Evolutionary conservation across 2,113 vertebrate species (phyloP).

Genomic region (Cyprinodon variegatus): DNA sequence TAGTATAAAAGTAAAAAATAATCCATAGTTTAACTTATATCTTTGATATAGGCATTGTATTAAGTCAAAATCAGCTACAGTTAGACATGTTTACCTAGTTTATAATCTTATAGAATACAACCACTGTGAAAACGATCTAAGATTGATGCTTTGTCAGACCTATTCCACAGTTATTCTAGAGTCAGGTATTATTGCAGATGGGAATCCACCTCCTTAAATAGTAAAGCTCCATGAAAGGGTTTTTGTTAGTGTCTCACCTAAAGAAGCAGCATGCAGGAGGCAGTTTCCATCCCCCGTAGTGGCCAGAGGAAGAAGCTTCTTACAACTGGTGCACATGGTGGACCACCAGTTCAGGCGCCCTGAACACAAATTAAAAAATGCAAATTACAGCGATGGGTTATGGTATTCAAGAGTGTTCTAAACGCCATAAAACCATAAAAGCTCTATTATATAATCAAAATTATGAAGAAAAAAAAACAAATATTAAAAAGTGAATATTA

Average conservation of each 20-base stretch:
- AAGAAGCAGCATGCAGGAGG: slow-evolving; percentile 94
- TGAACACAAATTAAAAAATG: slow-evolving; percentile 60
- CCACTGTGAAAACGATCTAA: background rate
- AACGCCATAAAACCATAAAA: background rate
- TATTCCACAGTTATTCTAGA: background rate
- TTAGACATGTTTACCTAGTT: background rate
- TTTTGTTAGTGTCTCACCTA: slow-evolving; percentile 82
- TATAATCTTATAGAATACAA: background rate
- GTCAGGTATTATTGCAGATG: background rate
- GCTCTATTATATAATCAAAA: background rate
- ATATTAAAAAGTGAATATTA: no score
- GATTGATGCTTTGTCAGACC: background rate
- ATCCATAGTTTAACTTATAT: no score
- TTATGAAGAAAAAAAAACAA: no score
- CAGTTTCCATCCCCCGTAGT: slow-evolving; percentile 98
- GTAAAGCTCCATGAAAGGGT: background rate
- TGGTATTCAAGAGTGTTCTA: background rate
- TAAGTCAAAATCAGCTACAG: background rate
- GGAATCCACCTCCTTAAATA: background rate
- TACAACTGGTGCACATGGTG: slow-evolving; percentile 93
- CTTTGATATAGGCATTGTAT: no score
- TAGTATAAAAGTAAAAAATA: background rate
- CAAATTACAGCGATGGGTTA: background rate
- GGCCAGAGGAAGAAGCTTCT: slow-evolving; percentile 95
- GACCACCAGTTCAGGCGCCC: slow-evolving; percentile 99